Base-by-base conservation (phyloP, 2,113 vertebrate species). In the Hiodon tergisus region DNA sequence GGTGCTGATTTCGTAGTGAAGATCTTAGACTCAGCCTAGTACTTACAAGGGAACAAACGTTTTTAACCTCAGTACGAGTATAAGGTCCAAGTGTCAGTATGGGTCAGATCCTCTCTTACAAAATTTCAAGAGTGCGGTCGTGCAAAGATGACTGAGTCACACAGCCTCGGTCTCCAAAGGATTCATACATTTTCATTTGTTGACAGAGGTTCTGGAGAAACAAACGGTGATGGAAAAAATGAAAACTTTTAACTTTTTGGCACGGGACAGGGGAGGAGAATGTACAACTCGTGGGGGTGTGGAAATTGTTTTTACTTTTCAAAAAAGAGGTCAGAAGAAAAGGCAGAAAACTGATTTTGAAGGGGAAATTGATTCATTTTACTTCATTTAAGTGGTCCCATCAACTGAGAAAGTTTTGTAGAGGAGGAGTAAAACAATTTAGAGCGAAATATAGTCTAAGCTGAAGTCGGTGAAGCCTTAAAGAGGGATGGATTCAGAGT, bases 401-500 rank as follows among this genome's bases (percentile, higher is more conserved):
- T 75, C 70, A 60, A 58, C 75, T 59, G 71, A 60, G 69, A 75
- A 48, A 17, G 61, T 74, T 68, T 13, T 71, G 65, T 61, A 77
- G 14, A 48, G 58, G 11, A 7, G 11, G 11, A 47, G 55, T 50
- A 50, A 48, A 68, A 17, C 3, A 61, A 48, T 72, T 6, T 48
- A 61, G 51, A 60, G 52, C 51, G 60, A 47, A 13, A 53, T 11
- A 65, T 6, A 16, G 8, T 11, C 5, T 71, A 54, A 47, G 31
- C 61, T 72, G 14, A 8, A 5, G 60, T 17, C n/a, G 6, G 47
- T 68, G 17, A 13, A 63, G 59, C 55, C 59, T 69, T 4, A 7
- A 6, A 10, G 77, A 81, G 5, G 86, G 77, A 91, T 91, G 90
- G 90, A 92, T 74, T 81, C 68, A 8, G 87, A 81, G 80, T 80